These are phyloP conservation scores for Pluvialis apricaria DNA, from an alignment of 2,113 vertebrate genomes.

Conservation along the genomic window DNA sequence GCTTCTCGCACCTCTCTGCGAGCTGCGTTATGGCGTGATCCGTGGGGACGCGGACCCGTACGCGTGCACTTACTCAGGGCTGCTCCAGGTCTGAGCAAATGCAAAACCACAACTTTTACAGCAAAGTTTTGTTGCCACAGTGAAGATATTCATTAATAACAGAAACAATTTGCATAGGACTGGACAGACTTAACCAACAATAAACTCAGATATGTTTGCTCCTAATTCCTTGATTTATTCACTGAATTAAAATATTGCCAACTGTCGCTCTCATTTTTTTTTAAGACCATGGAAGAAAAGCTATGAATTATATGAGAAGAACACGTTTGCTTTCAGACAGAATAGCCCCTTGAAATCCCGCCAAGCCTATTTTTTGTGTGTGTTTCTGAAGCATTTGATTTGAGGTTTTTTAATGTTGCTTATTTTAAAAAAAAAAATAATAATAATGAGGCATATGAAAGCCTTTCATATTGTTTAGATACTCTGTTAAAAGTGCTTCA, in stretches of 20 bases:
- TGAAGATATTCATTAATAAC: background rate
- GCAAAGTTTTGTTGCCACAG: background rate
- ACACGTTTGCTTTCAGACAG: background rate
- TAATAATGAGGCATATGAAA: background rate
- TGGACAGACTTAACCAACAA: rapidly evolving
- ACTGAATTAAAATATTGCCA: background rate
- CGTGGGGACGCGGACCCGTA: rapidly evolving
- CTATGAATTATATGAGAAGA: background rate
- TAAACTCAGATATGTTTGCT: background rate
- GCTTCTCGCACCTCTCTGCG: background rate
- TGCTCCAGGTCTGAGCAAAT: background rate
- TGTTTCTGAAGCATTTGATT: background rate
- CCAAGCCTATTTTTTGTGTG: background rate
- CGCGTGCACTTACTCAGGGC: background rate
- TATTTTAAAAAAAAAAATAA: background rate
- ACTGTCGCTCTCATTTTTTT: rapidly evolving
- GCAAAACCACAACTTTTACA: background rate
- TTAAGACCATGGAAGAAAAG: background rate
- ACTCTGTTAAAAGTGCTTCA: background rate
- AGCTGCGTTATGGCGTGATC: background rate
- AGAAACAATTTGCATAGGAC: background rate
- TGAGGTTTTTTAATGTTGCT: background rate
- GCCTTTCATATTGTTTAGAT: background rate
- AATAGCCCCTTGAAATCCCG: background rate
- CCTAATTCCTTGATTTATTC: background rate